These are phyloP conservation scores for Haliclona indistincta DNA, from an alignment of 37 sponge, comb jelly and placozoan genomes.

Conservation along the genomic window DNA sequence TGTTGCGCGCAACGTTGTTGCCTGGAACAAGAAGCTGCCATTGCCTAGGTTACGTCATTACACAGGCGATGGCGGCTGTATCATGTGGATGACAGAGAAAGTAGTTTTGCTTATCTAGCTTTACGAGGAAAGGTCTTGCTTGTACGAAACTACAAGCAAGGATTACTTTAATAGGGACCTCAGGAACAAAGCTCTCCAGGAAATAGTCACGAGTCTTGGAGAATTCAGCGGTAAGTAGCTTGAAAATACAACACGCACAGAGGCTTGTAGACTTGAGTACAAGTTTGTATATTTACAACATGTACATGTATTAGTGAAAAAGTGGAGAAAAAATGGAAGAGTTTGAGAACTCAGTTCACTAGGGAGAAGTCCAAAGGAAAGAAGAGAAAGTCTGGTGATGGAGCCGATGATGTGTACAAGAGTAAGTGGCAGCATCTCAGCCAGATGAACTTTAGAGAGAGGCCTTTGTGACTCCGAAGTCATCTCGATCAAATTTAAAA, in stretches of 20 bases:
- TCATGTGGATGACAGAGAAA: slow-evolving; percentile 1
- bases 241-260: no score
- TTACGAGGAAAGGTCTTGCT: background rate
- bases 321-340: background rate
- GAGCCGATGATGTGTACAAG: slow-evolving; percentile 11
- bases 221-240: no score
- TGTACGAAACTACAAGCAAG: slow-evolving; percentile 1
- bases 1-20: no score
- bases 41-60: no score
- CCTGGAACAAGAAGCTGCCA: no score
- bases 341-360: background rate
- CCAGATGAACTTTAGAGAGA: background rate
- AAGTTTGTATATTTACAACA: no score
- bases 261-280: no score
- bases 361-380: background rate
- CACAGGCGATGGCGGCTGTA: slow-evolving; percentile 1
- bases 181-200: background rate
- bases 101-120: background rate
- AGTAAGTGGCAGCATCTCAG: slow-evolving; percentile 2
- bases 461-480: slow-evolving; percentile 13
- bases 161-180: background rate
- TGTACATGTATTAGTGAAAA: slow-evolving; percentile 1
- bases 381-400: background rate
- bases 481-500: slow-evolving; percentile 5
- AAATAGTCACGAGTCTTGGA: no score